These are phyloP conservation scores for Macrosoma leucophasiata DNA, from an alignment of 2,888 invertebrate species.

Conservation along the genomic window DNA sequence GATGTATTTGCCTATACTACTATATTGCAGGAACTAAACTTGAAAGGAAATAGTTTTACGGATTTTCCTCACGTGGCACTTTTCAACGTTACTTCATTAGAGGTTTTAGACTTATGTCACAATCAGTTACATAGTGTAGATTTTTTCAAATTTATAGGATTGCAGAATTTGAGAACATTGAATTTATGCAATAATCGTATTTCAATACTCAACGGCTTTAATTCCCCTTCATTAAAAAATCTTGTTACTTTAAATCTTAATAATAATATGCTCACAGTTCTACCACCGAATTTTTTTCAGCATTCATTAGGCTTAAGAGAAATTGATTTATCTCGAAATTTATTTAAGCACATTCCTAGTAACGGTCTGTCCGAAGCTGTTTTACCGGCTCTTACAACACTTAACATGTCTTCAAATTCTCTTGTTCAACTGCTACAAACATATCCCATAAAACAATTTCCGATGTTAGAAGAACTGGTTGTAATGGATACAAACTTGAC, in stretches of 20 bases:
- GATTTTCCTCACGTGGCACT: conserved; percentile 88
- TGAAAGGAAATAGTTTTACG: conserved; percentile 83
- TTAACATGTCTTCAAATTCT: conserved; percentile 90
- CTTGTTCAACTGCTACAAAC: conserved; percentile 84
- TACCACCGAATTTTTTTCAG: conserved; percentile 88
- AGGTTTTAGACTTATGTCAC: conserved; percentile 80
- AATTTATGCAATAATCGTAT: conserved; percentile 85
- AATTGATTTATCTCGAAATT: conserved; percentile 86
- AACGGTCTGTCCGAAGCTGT: conserved; percentile 84
- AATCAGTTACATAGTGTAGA: conserved; percentile 83
- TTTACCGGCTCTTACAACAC: conserved; percentile 81
- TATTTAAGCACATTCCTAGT: conserved; percentile 86
- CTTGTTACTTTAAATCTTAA: conserved; percentile 84
- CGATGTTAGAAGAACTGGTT: conserved; percentile 87
- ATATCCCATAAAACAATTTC: conserved; percentile 81
- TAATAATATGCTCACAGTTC: conserved; percentile 82
- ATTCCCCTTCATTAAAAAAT: conserved; percentile 83
- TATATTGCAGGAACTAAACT: conserved; percentile 84
- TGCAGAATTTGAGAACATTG: conserved; percentile 83
- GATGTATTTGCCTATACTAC: conserved; percentile 84
- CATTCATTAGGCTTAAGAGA: conserved; percentile 82
- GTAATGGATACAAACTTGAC: conserved; percentile 87
- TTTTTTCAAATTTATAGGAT: conserved; percentile 84
- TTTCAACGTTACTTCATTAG: conserved; percentile 83
- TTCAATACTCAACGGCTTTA: conserved; percentile 84